Base-by-base conservation (phyloP, 2,113 vertebrate species). In the Cichladusa arquata region DNA sequence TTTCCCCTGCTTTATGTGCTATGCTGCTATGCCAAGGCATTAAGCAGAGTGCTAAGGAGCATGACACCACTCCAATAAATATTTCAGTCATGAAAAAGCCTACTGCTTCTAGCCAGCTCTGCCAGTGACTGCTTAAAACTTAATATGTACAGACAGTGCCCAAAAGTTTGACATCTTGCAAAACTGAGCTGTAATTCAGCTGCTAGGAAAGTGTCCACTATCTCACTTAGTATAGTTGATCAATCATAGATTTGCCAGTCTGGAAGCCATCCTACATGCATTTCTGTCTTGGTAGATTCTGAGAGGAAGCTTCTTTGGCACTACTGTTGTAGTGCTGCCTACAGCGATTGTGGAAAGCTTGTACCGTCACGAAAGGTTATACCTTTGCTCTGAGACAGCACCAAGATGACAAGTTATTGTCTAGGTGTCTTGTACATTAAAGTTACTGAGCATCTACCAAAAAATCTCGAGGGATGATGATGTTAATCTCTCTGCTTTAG, bases 351-450 rank as follows among this genome's bases (percentile, higher is more conserved):
- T 20, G 50, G 61, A 93, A 81, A 76, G 14, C 48, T 79, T 82
- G 60, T 79, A 56, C 36, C 38, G 40, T 86, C 6, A 14, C 60
- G 53, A 94, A 71, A 47, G 31, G 44, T 56, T 80, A 60, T 56
- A 78, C 34, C 44, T 86, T 67, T 66, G 25, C 79, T 78, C 88
- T 81, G 47, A 86, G 83, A 87, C 50, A 50, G 26, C 69, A 50
- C 72, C 66, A 93, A 96, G 77, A 60, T 29, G 36, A 91, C 5
- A 5, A 86, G 60, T 76, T 71, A 45, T 81, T 87, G 42, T 84
- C 82, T 26, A 62, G 61, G 31, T 86, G 50, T 88, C 79, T 81
- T 70, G 31, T 48, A 47, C 82, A 84, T 82, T 64, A 79, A 79
- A 93, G 73, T 71, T 80, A 77, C 58, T 44, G 29, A 67, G 29